Evolutionary conservation across 1,140 invertebrate species (phyloP), one percentile per base, ranked within the genome.

Genomic region (Caenorhabditis remanei): DNA sequence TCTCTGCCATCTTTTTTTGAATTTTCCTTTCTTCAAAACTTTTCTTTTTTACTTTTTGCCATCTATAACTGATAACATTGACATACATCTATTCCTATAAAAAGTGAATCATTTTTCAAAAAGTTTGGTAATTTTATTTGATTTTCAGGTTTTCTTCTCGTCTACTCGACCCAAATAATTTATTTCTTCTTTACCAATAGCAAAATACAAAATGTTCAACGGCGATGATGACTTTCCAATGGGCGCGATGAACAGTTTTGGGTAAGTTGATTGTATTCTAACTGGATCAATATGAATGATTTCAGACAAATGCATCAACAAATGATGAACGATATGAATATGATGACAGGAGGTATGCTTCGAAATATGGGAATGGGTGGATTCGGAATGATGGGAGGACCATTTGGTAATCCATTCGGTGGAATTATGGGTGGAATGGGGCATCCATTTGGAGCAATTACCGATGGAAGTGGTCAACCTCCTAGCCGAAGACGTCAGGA

Each of bases 311-410:
- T 79, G 71, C 71, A 79, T 53, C 71, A 79, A 8, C 71, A 79
- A 50, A 79, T 79, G 71, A 79, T 79, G 71, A 50, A 24, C 11
- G 71, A 79, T 11, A 79, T 79, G 71, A 79, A 79, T 53, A 79
- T 79, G 71, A 79, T 79, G 71, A 79, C 71, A n/a, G 71, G 71
- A 11, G 71, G 71, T 24, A 79, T 79, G 71, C 71, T 79, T 11
- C 40, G 67, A 75, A 75, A 43, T n/a, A 75, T 75, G 67, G 46
- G 71, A 79, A 79, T 79, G 71, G 46, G 41, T 71, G 65, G 65
- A 19, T 71, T 71, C n/a, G 41, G 61, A 40, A 65, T 65, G 61
- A 65, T 65, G 61, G 24, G 46, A 4, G 71, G 71, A 24, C 71
- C 71, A 50, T 79, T 79, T 24, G 71, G 63, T 16, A n/a, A 40